Evolutionary conservation across 2,888 invertebrate species (phyloP).

Genomic region (Luperina nickerlii): DNA sequence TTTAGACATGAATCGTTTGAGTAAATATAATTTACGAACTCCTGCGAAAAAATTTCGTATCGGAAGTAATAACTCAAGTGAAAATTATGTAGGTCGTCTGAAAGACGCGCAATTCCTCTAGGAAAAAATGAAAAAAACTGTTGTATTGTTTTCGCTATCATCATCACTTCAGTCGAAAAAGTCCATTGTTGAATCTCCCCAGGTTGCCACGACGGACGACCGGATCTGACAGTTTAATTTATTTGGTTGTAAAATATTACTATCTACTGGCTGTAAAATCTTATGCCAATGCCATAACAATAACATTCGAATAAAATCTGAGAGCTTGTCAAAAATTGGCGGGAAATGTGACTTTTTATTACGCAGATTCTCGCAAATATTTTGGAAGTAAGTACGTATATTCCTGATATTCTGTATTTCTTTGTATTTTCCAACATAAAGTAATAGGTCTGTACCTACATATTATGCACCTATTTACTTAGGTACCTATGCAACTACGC

Average conservation of each 20-base stretch:
- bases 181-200: too few relatives aligned
- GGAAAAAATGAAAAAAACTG: background rate
- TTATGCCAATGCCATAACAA: background rate
- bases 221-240: background rate
- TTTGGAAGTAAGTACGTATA: background rate
- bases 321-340: background rate
- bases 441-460: background rate
- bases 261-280: background rate
- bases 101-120: background rate
- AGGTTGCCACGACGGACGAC: too few relatives aligned
- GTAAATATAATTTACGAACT: slow-evolving; percentile 15
- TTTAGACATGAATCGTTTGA: background rate
- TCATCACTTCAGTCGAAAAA: background rate
- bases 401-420: background rate
- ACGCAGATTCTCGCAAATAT: background rate
- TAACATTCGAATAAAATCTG: background rate
- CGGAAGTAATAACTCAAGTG: background rate
- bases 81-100: background rate
- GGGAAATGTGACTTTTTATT: background rate
- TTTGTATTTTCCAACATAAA: background rate
- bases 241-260: background rate
- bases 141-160: background rate
- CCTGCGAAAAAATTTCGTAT: background rate
- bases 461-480: background rate
- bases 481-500: background rate